phyloP scores from a whole-genome alignment of 2,888 invertebrate species.

The Pheosia gnoma region DNA sequence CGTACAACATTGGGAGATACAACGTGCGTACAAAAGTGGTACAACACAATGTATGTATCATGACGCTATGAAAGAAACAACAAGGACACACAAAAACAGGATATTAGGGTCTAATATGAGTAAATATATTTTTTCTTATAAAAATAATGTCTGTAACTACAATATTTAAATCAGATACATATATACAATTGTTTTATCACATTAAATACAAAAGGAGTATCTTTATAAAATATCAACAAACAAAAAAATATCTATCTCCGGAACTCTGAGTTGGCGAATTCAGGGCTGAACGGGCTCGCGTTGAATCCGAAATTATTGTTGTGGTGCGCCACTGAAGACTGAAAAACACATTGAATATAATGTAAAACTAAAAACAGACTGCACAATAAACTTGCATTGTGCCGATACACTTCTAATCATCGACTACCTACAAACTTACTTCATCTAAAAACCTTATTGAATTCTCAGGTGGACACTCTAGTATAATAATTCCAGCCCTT shows the following conservation, averaged over 20 bases:
- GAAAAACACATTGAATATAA: conserved; percentile 14
- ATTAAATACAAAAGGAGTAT: neutral
- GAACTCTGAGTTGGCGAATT: conserved; percentile 56
- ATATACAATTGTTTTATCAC: neutral
- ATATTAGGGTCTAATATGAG: neutral
- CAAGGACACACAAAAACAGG: neutral
- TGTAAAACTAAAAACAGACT: too few species aligned
- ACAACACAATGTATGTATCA: too few species aligned
- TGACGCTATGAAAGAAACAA: too few species aligned
- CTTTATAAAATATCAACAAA: too few species aligned
- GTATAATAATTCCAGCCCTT: too few species aligned
- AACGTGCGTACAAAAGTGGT: too few species aligned
- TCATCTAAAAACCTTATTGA: too few species aligned
- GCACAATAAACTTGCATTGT: neutral
- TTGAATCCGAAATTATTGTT: conserved; percentile 71
- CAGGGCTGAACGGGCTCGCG: conserved; percentile 60
- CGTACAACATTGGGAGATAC: too few species aligned
- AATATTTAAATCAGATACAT: neutral
- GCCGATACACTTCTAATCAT: too few species aligned
- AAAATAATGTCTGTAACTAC: neutral
- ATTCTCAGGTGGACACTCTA: too few species aligned
- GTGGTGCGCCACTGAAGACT: conserved; percentile 53
- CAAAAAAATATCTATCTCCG: conserved; percentile 22
- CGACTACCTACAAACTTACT: too few species aligned
- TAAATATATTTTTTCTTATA: conserved; percentile 1